Conservation (phyloP, 2,797 vertebrate genomes). For the Cynopterus sphinx region DNA sequence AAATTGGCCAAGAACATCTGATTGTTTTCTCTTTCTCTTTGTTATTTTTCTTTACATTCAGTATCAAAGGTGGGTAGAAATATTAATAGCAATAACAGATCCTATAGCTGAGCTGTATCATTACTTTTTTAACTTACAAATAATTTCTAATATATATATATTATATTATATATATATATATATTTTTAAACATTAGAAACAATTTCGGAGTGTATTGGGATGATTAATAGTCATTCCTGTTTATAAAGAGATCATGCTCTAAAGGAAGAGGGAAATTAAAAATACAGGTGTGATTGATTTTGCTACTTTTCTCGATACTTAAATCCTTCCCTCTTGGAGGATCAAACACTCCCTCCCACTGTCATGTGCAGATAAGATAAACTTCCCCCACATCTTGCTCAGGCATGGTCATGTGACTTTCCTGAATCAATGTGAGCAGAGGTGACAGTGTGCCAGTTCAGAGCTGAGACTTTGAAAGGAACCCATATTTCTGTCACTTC, state of each 20-base stretch:
- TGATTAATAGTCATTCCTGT: neutral
- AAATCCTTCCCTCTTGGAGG: neutral
- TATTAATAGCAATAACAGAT: neutral
- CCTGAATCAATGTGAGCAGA: neutral
- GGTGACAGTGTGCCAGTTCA: neutral
- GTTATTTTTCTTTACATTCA: neutral
- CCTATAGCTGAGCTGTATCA: neutral
- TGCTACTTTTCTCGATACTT: neutral
- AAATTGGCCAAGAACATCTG: neutral
- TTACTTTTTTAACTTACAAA: neutral
- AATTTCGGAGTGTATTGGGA: neutral
- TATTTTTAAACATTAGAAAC: neutral
- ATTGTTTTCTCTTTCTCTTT: neutral
- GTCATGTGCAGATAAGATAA: fast-evolving
- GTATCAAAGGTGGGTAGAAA: neutral
- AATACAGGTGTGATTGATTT: neutral
- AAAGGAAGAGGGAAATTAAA: neutral
- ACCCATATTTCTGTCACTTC: neutral
- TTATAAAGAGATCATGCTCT: neutral
- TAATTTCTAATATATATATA: neutral
- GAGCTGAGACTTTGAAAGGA: neutral
- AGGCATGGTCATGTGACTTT: neutral
- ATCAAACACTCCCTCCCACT: neutral
- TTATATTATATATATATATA: too few relatives aligned
- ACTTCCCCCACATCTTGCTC: neutral